A percentile compares a stretch with the other conserved stretches of the same genome.
phyloP scores from a whole-genome alignment of 2,113 vertebrate genomes.

The Isurus oxyrinchus region DNA sequence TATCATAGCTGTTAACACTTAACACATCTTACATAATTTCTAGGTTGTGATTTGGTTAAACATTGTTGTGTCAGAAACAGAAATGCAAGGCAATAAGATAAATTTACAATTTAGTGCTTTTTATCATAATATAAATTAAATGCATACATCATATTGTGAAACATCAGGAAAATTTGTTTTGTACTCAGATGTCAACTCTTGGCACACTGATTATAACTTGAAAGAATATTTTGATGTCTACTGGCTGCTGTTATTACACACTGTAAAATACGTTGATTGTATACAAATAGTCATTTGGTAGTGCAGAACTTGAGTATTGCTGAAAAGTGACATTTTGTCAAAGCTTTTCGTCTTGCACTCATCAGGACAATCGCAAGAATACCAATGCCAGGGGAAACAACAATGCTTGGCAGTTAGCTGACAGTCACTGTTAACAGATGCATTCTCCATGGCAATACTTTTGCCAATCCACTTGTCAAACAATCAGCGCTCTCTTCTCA shows the following conservation, averaged over 20 bases:
- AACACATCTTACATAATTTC: neutral
- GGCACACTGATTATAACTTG: neutral
- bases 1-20: neutral
- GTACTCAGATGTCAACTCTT: neutral
- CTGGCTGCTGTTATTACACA: neutral
- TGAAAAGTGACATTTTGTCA: no score
- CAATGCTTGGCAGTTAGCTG: no score
- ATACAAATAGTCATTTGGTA: neutral
- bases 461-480: no score
- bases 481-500: no score
- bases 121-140: neutral
- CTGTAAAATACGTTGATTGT: neutral
- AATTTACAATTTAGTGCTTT: neutral
- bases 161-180: neutral
- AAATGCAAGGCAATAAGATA: neutral
- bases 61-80: neutral
- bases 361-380: no score
- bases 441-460: no score
- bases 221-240: neutral
- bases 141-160: no score
- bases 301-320: no score
- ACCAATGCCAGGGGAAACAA: no score
- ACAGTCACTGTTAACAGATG: no score
- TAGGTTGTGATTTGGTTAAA: neutral
- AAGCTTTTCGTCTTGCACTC: no score